phyloP scores from a whole-genome alignment of 1,140 invertebrate species.

The Neuroterus valhalla region DNA sequence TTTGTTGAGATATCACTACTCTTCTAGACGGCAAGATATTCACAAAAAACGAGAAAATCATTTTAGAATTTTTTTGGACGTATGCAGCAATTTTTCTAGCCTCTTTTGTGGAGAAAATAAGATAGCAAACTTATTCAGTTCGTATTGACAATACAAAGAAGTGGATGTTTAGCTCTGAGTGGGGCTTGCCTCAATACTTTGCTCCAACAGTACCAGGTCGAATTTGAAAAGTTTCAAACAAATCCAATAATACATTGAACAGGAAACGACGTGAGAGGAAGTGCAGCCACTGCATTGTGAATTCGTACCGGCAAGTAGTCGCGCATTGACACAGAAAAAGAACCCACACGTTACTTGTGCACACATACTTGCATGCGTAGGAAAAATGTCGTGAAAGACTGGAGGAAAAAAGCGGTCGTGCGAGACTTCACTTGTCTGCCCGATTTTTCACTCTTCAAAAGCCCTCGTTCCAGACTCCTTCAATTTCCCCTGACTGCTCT shows the following conservation, averaged over 20 bases:
- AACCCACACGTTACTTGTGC: neutral
- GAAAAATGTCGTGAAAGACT: neutral
- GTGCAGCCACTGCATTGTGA: constrained; percentile 17
- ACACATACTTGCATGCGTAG: neutral
- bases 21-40: too few species aligned
- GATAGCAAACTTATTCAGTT: neutral
- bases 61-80: neutral
- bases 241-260: constrained; percentile 38
- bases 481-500: constrained; percentile 1
- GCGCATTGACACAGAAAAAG: neutral
- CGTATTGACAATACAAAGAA: constrained; percentile 18
- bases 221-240: constrained; percentile 46
- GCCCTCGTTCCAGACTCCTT: neutral
- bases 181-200: constrained; percentile 14
- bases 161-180: constrained; percentile 21
- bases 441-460: constrained; percentile 13
- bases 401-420: neutral
- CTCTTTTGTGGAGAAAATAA: neutral
- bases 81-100: neutral
- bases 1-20: too few species aligned
- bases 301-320: constrained; percentile 10
- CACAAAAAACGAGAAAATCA: too few species aligned
- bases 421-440: constrained; percentile 8
- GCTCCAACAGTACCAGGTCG: neutral
- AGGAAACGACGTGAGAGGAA: neutral